Conservation (phyloP, 2,113 vertebrate genomes). For the Ibidorhyncha struthersii region DNA sequence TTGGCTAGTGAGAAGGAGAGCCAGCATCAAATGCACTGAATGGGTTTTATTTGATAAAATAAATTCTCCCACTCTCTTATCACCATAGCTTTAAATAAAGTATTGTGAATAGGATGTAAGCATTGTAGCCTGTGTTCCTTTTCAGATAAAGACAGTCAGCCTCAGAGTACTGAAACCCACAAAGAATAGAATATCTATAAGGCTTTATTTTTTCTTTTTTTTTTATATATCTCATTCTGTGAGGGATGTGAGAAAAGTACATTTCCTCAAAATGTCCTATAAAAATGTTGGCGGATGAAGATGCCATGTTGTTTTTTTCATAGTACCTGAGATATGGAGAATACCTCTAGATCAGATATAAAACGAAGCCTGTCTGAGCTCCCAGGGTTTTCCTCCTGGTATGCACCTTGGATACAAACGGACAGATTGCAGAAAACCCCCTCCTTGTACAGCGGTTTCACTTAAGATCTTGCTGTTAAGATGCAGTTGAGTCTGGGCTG, state of each 20-base stretch:
- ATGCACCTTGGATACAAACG: not conserved
- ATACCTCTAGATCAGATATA: not conserved
- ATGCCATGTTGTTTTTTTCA: not conserved
- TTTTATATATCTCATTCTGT: not conserved
- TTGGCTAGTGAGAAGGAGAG: constrained; percentile 37
- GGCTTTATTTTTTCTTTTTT: not conserved
- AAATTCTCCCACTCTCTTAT: constrained; percentile 59
- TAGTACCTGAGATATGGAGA: not conserved
- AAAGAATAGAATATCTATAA: constrained; percentile 18
- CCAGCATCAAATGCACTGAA: constrained; percentile 30
- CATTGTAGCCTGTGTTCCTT: constrained; percentile 39
- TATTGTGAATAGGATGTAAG: constrained; percentile 58
- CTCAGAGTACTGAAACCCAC: constrained; percentile 29
- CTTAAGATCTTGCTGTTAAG: not conserved
- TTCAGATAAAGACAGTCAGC: constrained; percentile 52
- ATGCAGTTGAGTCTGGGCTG: not conserved
- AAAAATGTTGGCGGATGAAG: not conserved
- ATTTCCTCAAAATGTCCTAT: constrained; percentile 6
- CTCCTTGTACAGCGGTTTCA: not conserved
- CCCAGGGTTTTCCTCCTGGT: not conserved
- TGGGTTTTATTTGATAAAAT: constrained; percentile 60
- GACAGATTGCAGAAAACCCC: not conserved
- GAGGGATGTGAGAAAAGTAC: not conserved
- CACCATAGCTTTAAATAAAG: constrained; percentile 54
- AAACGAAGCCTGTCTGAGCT: not conserved